Evolutionary conservation across 64 coral and sea anemone genomes (phyloP), one percentile per base, ranked within the genome.

Genomic region (Acropora tenuis): DNA sequence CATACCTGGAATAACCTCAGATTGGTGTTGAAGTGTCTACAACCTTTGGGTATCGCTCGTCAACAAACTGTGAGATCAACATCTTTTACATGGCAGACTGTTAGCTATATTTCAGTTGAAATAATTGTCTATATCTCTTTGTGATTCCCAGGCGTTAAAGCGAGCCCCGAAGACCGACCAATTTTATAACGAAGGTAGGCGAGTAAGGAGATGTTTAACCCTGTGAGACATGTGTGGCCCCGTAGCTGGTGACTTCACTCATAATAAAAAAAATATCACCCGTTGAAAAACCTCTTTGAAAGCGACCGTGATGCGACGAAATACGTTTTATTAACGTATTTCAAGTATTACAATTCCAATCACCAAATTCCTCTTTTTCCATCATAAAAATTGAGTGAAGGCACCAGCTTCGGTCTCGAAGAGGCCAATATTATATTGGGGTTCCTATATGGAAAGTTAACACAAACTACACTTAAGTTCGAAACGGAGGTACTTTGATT

Each of bases 201-300:
- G 58, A 83, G 13, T 69, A 4, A 71, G 30, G 2, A 19, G 44
- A 72, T 71, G 45, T 85, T 85, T 71, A 68, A 67, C 42, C 45
- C 82, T n/a, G 45, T 48, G 16, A 2, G 61, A 71, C 65, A 71
- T 72, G 43, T 83, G 59, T 83, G 80, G 41, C 41, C 42, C 16
- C 5, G 67, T 12, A 11, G 67, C 61, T 41, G 65, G 82, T 72
- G 82, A 71, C 63, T 85, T 84, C 43, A 85, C 82, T 85, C 65
- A 48, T 85, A 85, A 85, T 30, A 85, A 43, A 85, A 9, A 85
- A 85, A 85, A 85, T 85, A 85, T 85, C 82, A 72, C 63, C 61
- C 61, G 44, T 72, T 18, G 6, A 43, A 30, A 1, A 0, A 5
- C 17, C 72, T 65, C 15, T 68, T 6, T 12, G 41, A 47, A 47